Conservation (phyloP, 2,113 vertebrate species). For the Forbesichthys papilliferus region DNA sequence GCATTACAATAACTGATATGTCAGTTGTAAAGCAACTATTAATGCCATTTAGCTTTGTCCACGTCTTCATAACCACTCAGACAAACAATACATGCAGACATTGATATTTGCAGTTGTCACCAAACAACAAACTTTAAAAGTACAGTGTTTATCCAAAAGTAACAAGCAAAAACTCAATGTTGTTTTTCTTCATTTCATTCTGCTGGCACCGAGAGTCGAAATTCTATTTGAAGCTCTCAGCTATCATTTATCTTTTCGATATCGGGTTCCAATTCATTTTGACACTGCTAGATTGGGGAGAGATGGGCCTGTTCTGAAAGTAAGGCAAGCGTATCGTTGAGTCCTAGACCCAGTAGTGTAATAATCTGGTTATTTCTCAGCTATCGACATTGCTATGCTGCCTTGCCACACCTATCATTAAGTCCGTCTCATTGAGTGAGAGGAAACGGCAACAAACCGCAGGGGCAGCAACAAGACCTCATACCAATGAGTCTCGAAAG, state of each 20-base stretch:
- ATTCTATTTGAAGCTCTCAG: constrained; percentile 37
- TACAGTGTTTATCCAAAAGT: constrained; percentile 8
- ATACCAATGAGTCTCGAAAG: constrained; percentile 39
- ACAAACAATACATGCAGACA: not conserved
- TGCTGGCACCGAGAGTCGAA: constrained; percentile 19
- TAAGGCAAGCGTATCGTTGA: constrained; percentile 39
- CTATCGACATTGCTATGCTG: constrained; percentile 47
- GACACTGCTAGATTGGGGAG: constrained; percentile 37
- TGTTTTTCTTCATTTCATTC: constrained; percentile 35
- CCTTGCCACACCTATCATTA: constrained; percentile 62
- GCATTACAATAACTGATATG: not conserved
- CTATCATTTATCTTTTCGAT: constrained; percentile 52
- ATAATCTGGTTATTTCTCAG: constrained; percentile 71
- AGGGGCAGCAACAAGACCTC: constrained; percentile 7
- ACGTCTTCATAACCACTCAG: not conserved
- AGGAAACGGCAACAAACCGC: constrained; percentile 36
- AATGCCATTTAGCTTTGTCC: not conserved
- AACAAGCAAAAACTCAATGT: constrained; percentile 15
- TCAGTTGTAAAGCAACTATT: not conserved
- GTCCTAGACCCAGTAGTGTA: constrained; percentile 54
- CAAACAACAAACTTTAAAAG: constrained; percentile 9
- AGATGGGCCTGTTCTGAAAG: not conserved
- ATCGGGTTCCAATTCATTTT: constrained; percentile 52
- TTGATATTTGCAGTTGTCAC: not conserved
- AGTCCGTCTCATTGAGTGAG: constrained; percentile 48